A percentile compares a stretch with the other conserved stretches of the same genome.
Conservation (phyloP, 2,797 vertebrate species). For the Astyanax mexicanus region DNA sequence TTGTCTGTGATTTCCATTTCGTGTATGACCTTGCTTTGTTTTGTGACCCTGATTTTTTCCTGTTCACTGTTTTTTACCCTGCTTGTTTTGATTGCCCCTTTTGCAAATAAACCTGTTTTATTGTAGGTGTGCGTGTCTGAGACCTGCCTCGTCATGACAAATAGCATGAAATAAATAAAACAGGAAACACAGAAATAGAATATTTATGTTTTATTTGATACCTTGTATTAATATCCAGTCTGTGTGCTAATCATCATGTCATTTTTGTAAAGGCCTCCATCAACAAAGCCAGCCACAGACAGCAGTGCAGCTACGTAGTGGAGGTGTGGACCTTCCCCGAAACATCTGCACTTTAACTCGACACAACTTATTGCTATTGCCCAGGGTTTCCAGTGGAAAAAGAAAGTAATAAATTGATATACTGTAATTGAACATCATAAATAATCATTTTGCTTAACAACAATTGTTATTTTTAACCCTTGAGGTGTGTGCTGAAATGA, state of each 20-base stretch:
- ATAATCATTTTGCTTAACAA: background rate
- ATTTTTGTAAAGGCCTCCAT: slow-evolving; percentile 46
- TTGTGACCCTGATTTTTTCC: no score
- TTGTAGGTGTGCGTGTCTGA: no score
- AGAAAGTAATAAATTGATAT: slow-evolving; percentile 28
- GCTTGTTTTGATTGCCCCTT: no score
- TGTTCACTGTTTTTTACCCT: no score
- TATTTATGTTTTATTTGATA: slow-evolving; percentile 79
- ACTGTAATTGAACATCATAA: slow-evolving; percentile 28
- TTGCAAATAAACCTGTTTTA: no score
- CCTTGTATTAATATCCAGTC: slow-evolving; percentile 78
- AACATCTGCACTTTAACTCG: slow-evolving; percentile 61
- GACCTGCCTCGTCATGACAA: no score
- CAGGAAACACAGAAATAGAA: slow-evolving; percentile 19
- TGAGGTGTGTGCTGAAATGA: background rate
- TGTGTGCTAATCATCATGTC: slow-evolving; percentile 81
- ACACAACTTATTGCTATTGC: slow-evolving; percentile 79
- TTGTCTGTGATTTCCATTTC: no score
- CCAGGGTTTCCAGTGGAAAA: slow-evolving; percentile 41
- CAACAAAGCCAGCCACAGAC: slow-evolving; percentile 30
- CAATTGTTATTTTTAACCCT: slow-evolving; percentile 52
- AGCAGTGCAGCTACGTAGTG: slow-evolving; percentile 41
- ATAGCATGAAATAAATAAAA: background rate
- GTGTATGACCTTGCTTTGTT: no score
- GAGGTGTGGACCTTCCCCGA: slow-evolving; percentile 47